Evolutionary conservation across 2,113 vertebrate genomes (phyloP).

Genomic region (Malurus alboscapulatus): DNA sequence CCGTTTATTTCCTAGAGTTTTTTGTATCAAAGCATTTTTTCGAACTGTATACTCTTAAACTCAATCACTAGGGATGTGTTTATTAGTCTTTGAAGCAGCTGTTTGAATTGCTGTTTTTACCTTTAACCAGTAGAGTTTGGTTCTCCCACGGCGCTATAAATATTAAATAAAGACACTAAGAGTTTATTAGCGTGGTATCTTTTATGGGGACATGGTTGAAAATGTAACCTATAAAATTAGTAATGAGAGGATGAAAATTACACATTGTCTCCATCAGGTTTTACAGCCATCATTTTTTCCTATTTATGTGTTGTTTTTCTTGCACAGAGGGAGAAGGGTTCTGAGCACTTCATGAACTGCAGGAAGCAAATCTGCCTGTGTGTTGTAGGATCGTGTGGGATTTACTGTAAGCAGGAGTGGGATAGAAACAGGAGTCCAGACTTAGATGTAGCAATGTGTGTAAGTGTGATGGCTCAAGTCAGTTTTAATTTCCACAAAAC

Average conservation of each 20-base stretch:
- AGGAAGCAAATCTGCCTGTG: background rate
- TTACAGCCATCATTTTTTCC: background rate
- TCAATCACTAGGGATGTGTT: background rate
- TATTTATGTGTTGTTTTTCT: background rate
- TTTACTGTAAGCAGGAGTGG: background rate
- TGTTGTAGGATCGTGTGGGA: background rate
- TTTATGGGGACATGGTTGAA: background rate
- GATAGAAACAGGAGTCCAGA: background rate
- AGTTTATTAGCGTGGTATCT: constrained; percentile 20
- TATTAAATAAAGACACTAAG: constrained; percentile 39
- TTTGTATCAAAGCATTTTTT: constrained; percentile 11
- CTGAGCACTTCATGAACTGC: background rate
- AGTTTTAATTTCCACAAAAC: background rate
- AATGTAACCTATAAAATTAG: constrained; percentile 28
- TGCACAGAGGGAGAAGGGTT: background rate
- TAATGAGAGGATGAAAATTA: constrained; percentile 28
- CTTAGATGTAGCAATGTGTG: background rate
- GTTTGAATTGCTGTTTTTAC: constrained; percentile 30
- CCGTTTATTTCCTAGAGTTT: background rate
- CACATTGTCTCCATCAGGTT: constrained; percentile 3
- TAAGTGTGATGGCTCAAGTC: background rate
- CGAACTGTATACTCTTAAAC: background rate
- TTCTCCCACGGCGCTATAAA: background rate
- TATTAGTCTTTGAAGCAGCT: constrained; percentile 7
- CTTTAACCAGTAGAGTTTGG: background rate